Evolutionary conservation across 2,888 invertebrate genomes (phyloP).

Genomic region (Diachrysia chrysitis): DNA sequence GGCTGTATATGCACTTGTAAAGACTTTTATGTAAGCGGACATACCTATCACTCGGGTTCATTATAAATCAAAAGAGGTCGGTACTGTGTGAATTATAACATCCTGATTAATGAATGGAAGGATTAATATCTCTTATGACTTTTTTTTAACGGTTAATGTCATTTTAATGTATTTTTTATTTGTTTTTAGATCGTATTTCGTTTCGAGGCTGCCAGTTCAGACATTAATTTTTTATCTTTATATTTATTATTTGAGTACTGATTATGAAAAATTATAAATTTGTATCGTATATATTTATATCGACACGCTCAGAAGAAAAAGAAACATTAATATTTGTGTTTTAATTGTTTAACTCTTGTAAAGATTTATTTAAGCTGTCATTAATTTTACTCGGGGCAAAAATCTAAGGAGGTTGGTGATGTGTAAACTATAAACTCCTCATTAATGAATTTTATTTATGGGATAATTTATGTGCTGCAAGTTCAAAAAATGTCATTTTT

Average conservation of each 20-base stretch:
- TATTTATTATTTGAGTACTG: too few relatives aligned
- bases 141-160: neutral
- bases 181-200: neutral
- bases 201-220: too few relatives aligned
- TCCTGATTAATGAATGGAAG: conserved; percentile 1
- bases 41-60: conserved; percentile 46
- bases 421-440: conserved; percentile 8
- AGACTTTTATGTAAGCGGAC: conserved; percentile 33
- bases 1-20: conserved; percentile 51
- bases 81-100: conserved; percentile 13
- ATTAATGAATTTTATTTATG: neutral
- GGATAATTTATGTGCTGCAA: neutral
- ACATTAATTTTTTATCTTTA: too few relatives aligned
- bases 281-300: too few relatives aligned
- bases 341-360: conserved; percentile 23
- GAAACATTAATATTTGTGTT: too few relatives aligned
- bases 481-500: too few relatives aligned
- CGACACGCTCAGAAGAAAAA: too few relatives aligned
- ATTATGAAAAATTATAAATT: too few relatives aligned
- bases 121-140: neutral
- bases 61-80: conserved; percentile 29
- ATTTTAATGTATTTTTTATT: neutral
- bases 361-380: conserved; percentile 31
- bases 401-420: conserved; percentile 16
- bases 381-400: conserved; percentile 41